Conservation (phyloP, 2,113 vertebrate species). For the Grammomys surdaster region DNA sequence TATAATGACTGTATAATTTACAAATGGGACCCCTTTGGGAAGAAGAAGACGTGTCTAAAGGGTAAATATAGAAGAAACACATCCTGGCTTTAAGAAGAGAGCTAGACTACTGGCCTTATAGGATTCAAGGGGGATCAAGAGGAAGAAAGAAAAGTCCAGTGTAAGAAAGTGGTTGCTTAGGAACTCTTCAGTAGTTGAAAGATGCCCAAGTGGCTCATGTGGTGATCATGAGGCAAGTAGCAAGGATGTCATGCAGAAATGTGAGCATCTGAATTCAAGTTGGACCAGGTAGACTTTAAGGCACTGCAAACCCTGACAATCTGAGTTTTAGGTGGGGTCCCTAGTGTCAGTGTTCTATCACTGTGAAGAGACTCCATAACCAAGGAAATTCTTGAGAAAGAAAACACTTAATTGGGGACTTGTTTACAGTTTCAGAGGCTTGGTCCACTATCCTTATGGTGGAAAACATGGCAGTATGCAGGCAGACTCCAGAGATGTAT, state of each 20-base stretch:
- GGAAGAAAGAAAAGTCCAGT: not conserved
- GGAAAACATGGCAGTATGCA: not conserved
- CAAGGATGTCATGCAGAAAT: not conserved
- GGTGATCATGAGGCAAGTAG: not conserved
- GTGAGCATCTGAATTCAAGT: not conserved
- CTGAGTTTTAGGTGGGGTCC: not conserved
- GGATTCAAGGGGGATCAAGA: not conserved
- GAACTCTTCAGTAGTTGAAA: not conserved
- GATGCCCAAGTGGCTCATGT: not conserved
- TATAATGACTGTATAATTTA: not conserved
- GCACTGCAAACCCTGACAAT: not conserved
- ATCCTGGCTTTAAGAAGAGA: not conserved
- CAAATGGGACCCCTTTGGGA: not conserved
- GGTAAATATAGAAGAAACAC: no score
- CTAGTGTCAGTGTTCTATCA: not conserved
- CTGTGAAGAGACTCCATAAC: not conserved
- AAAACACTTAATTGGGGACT: not conserved
- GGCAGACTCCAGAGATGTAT: not conserved
- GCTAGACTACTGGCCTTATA: not conserved
- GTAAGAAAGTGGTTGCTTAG: not conserved
- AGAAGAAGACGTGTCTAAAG: not conserved
- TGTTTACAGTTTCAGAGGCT: not conserved
- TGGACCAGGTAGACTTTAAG: not conserved
- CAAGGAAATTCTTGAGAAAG: not conserved
- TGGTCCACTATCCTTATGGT: not conserved